These are phyloP conservation scores for Orchesellides sinensis DNA, from an alignment of 2,888 invertebrate genomes.

Conservation along the genomic window DNA sequence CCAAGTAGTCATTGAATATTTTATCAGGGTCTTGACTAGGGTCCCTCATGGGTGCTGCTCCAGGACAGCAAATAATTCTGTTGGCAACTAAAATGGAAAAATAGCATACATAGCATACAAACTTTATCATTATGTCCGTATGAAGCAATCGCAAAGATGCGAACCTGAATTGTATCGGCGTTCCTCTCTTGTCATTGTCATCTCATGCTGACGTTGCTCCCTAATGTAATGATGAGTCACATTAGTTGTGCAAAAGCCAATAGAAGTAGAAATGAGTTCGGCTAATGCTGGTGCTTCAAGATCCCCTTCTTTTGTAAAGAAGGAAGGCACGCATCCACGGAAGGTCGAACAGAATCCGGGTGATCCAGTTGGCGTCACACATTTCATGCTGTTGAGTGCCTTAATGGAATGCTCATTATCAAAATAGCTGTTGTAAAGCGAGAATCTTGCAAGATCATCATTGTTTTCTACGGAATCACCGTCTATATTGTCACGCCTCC, in stretches of 20 bases:
- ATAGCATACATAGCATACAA: too few species aligned
- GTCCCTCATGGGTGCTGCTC: conserved; percentile 33
- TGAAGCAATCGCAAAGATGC: too few species aligned
- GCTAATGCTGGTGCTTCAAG: conserved; percentile 66
- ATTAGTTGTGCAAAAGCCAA: conserved; percentile 63
- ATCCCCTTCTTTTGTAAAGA: conserved; percentile 62
- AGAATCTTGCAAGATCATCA: conserved; percentile 51
- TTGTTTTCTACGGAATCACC: conserved; percentile 27
- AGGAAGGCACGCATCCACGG: conserved; percentile 60
- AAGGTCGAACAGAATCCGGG: conserved; percentile 64
- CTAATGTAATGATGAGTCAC: conserved; percentile 47
- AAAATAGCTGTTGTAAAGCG: conserved; percentile 58
- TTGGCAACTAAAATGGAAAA: conserved; percentile 61
- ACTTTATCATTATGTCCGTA: too few species aligned
- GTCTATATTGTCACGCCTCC: conserved; percentile 43
- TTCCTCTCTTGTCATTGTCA: conserved; percentile 31
- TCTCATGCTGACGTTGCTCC: conserved; percentile 42
- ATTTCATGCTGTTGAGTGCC: conserved; percentile 64
- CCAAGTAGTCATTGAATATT: conserved; percentile 60
- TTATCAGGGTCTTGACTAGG: conserved; percentile 51
- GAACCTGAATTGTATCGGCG: conserved; percentile 44
- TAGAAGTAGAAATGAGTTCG: conserved; percentile 62
- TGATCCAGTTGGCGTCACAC: conserved; percentile 65
- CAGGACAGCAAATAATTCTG: conserved; percentile 69
- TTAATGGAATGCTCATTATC: conserved; percentile 62